Evolutionary conservation across 2,113 vertebrate genomes (phyloP), one percentile per base, ranked within the genome.

Genomic region (Hiodon alosoides): DNA sequence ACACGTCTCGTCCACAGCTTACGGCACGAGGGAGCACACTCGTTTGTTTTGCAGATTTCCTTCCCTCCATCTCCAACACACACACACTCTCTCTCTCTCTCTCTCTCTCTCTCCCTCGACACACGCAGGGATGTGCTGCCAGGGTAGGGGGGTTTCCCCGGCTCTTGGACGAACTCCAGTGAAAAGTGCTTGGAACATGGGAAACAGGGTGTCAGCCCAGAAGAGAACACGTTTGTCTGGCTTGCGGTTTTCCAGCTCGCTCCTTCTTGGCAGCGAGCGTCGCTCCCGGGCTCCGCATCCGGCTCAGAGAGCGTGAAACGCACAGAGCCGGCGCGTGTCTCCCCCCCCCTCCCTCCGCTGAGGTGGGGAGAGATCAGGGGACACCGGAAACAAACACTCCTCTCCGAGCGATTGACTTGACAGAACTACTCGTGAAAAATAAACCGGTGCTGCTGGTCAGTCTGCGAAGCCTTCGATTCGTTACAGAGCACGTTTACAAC

Each of bases 181-280:
- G 90, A 92, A 94, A 94, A 94, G 93, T 94, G 93, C 92, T 94
- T 91, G 86, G 91, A 93, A 94, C 92, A 93, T 86, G 92, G 92
- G 93, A 93, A 85, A 94, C 93, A 95, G 79, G 88, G 90, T 94
- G 93, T 95, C 92, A 92, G 91, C 93, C 90, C 90, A 81, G 83
- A 85, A 90, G 87, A 90, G 90, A 93, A 92, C 92, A 89, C 90
- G 90, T 90, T 92, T 85, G 92, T 93, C 93, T 93, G 92, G 92
- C 92, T 93, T 93, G 93, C 89, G 92, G 94, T 95, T 95, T 94
- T 90, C 93, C 92, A 91, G 93, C 91, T 90, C 74, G 76, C 79
- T 71, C 77, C 67, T 72, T 83, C 76, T 72, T 71, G 52, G 67
- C 76, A 69, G 55, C 61, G 74, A 31, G 72, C 8, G 59, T 65